Percentiles rank a stretch among this genome's conserved stretches.
These are phyloP conservation scores for Limnephilus marmoratus DNA, from an alignment of 2,888 invertebrate species.

Conservation along the genomic window DNA sequence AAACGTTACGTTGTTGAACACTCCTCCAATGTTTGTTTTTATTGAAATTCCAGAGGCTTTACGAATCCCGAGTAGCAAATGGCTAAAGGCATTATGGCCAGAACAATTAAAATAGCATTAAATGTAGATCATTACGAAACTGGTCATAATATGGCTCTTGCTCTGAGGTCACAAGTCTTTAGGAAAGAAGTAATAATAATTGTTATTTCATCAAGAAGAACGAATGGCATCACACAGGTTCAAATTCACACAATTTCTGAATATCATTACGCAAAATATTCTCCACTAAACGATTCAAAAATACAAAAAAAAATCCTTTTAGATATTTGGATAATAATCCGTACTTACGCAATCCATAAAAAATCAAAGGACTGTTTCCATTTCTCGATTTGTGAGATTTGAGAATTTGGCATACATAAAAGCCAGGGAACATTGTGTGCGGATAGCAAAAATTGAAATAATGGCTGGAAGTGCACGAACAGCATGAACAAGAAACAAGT, in stretches of 20 bases:
- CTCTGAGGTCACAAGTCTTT: neutral
- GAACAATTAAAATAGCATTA: constrained; percentile 29
- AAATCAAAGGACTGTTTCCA: no score
- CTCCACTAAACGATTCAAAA: neutral
- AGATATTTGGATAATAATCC: no score
- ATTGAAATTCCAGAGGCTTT: neutral
- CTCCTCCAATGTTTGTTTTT: neutral
- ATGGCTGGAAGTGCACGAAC: no score
- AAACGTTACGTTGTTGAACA: neutral
- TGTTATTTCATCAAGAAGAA: neutral
- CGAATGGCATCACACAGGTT: neutral
- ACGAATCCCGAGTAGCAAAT: neutral
- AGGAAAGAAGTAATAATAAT: neutral
- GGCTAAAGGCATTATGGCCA: neutral
- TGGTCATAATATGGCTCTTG: neutral
- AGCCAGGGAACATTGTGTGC: no score
- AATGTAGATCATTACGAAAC: constrained; percentile 37
- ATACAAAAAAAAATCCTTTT: neutral
- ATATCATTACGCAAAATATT: neutral
- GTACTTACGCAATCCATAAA: neutral
- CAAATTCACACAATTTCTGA: neutral
- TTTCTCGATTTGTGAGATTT: no score
- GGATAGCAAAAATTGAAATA: no score
- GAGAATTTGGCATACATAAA: no score
- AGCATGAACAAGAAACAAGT: no score